Percentiles rank a stretch among this genome's conserved stretches.
These are phyloP conservation scores for Antechinus stuartii DNA, from an alignment of 2,113 vertebrate species.

Conservation along the genomic window DNA sequence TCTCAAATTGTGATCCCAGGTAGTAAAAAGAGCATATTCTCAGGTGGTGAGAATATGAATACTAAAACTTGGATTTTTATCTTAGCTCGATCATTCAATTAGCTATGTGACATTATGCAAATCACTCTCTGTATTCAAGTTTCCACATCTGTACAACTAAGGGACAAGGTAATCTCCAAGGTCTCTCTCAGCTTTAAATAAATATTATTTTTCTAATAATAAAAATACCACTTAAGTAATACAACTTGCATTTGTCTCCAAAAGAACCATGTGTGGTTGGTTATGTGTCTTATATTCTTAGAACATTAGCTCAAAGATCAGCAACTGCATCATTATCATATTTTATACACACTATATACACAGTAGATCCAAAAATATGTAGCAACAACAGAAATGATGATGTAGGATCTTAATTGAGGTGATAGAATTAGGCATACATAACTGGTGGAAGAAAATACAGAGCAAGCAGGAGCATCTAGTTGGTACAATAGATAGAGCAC, in stretches of 20 bases:
- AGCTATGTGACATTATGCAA: not conserved
- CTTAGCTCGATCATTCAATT: not conserved
- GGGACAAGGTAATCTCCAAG: not conserved
- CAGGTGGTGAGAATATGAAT: not conserved
- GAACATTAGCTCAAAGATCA: not conserved
- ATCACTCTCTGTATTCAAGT: not conserved
- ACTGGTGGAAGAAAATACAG: not conserved
- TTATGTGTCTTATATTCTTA: not conserved
- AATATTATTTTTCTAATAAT: constrained; percentile 11
- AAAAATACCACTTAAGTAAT: not conserved
- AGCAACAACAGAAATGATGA: not conserved
- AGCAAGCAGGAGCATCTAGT: no score
- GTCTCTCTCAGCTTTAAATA: not conserved
- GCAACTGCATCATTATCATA: not conserved
- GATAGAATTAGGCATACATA: not conserved
- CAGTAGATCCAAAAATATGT: not conserved
- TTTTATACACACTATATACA: not conserved
- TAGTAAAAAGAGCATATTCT: not conserved
- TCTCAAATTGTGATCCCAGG: not conserved
- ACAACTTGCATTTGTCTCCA: not conserved
- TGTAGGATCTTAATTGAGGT: not conserved
- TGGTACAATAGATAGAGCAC: no score
- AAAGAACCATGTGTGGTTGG: not conserved
- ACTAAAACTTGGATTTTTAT: not conserved
- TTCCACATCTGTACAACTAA: constrained; percentile 9